Percentiles rank a stretch among this genome's conserved stretches.
Evolutionary conservation across 2,797 vertebrate species (phyloP).

Genomic region (Hapalemur alaotrensis): DNA sequence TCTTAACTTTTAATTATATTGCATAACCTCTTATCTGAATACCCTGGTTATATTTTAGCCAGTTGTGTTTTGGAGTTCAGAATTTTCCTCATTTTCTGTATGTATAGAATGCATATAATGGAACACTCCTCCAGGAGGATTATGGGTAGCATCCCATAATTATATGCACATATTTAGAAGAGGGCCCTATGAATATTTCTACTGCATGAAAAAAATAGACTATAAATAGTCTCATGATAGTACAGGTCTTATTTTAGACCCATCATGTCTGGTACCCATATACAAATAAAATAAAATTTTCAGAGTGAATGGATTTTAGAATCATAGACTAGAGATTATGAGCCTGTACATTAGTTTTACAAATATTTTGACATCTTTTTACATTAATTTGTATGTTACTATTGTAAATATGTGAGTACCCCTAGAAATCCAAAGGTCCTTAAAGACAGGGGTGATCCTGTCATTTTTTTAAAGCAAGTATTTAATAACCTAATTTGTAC

Average conservation of each 20-base stretch:
- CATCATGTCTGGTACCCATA: not conserved
- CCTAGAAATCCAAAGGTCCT: not conserved
- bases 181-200: not conserved
- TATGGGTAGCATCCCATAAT: not conserved
- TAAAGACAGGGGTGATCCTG: not conserved
- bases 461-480: not conserved
- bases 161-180: not conserved
- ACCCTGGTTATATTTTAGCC: not conserved
- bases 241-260: not conserved
- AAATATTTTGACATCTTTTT: not conserved
- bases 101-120: not conserved
- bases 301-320: not conserved
- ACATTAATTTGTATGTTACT: not conserved
- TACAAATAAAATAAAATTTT: conserved; percentile 15
- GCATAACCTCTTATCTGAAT: not conserved
- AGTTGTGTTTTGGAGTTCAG: not conserved
- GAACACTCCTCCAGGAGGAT: not conserved
- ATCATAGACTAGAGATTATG: not conserved
- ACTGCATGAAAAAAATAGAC: not conserved
- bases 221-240: not conserved
- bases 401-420: not conserved
- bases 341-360: not conserved
- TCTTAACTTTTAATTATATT: conserved; percentile 9
- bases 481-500: not conserved
- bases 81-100: not conserved